Evolutionary conservation across 2,797 vertebrate genomes (phyloP).

Genomic region (Eleutherodactylus coqui): DNA sequence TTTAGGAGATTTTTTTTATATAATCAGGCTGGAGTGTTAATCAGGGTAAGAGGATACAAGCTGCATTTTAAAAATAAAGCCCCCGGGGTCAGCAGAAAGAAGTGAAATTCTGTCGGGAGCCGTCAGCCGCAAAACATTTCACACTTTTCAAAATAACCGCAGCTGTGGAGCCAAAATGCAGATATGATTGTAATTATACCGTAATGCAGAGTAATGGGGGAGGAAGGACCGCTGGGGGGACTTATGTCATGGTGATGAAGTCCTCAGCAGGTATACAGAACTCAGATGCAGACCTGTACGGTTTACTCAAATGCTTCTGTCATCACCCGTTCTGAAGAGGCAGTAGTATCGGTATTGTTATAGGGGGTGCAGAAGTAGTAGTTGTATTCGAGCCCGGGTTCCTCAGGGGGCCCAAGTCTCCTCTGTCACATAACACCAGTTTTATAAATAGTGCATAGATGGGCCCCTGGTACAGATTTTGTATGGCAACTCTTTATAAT

Average conservation of each 20-base stretch:
- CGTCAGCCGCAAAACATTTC: constrained; percentile 50
- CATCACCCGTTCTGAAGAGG: too few species aligned
- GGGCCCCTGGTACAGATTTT: too few species aligned
- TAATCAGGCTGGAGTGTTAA: constrained; percentile 43
- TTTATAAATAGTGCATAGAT: too few species aligned
- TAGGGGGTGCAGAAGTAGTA: too few species aligned
- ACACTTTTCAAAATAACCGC: constrained; percentile 62
- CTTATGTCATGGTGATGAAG: neutral
- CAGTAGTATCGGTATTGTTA: too few species aligned
- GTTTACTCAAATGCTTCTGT: neutral
- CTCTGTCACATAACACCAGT: too few species aligned
- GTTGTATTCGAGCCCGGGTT: too few species aligned
- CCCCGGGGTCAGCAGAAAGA: constrained; percentile 62
- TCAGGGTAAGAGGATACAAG: constrained; percentile 53
- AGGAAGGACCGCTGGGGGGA: neutral
- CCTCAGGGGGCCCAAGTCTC: too few species aligned
- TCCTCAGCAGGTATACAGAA: neutral
- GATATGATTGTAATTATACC: constrained; percentile 59
- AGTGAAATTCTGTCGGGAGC: constrained; percentile 48
- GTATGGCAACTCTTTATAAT: too few species aligned
- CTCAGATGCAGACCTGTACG: neutral
- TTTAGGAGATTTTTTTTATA: constrained; percentile 20
- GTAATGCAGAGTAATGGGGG: neutral
- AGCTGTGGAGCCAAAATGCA: constrained; percentile 59
- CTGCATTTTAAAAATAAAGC: constrained; percentile 61